These are phyloP conservation scores for Myripristis jacobus DNA, from an alignment of 2,797 vertebrate genomes.

Conservation along the genomic window DNA sequence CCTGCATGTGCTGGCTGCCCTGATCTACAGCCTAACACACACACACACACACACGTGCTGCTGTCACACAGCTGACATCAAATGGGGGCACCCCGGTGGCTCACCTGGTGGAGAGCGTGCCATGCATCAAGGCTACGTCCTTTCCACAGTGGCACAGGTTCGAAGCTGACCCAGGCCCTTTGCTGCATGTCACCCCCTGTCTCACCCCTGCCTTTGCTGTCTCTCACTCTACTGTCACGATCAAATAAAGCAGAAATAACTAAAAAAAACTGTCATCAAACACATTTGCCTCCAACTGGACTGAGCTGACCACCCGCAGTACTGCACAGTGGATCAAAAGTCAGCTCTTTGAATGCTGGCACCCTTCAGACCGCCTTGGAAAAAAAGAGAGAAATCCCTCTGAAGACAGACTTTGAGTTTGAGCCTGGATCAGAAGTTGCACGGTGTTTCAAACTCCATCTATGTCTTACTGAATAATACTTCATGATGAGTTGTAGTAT, in stretches of 20 bases:
- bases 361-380: not conserved
- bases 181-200: no score
- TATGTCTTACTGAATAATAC: not conserved
- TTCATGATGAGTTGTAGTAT: not conserved
- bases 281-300: slow-evolving; percentile 21
- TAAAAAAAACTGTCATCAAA: slow-evolving; percentile 57
- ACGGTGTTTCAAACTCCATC: not conserved
- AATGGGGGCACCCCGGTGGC: no score
- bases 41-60: slow-evolving; percentile 43
- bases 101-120: no score
- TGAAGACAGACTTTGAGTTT: slow-evolving; percentile 1
- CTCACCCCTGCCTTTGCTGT: no score
- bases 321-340: not conserved
- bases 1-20: slow-evolving; percentile 66
- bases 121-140: no score
- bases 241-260: no score
- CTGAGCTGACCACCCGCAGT: slow-evolving; percentile 3
- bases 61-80: slow-evolving; percentile 64
- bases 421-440: not conserved
- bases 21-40: slow-evolving; percentile 26
- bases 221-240: no score
- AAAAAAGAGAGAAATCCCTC: not conserved
- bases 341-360: slow-evolving; percentile 7
- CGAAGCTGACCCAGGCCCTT: no score
- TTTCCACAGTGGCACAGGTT: no score